Conservation (phyloP, 2,797 vertebrate species). For the Poecilia velifera region DNA sequence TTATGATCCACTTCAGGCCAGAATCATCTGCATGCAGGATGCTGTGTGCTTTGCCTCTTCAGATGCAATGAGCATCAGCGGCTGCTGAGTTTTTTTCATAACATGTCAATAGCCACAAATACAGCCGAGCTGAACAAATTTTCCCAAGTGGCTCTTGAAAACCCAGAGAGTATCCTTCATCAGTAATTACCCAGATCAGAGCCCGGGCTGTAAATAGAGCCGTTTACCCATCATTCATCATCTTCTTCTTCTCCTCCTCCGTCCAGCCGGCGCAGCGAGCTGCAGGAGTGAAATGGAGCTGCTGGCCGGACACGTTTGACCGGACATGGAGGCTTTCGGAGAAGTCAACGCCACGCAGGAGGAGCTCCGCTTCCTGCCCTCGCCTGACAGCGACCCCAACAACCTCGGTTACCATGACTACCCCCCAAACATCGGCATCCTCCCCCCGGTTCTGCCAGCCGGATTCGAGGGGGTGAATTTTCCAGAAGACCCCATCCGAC, state of each 20-base stretch:
- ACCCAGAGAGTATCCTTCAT: not conserved
- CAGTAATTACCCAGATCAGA: not conserved
- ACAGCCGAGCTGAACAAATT: not conserved
- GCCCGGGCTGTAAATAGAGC: not conserved
- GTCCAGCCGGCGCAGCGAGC: conserved; percentile 15
- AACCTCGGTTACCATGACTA: conserved; percentile 42
- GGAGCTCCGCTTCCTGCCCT: conserved; percentile 31
- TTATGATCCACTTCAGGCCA: not conserved
- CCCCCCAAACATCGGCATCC: not conserved
- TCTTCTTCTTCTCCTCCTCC: not conserved
- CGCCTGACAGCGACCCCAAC: conserved; percentile 6
- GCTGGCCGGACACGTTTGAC: conserved; percentile 46
- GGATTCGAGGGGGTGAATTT: conserved; percentile 48
- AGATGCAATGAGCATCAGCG: not conserved
- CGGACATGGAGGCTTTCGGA: conserved; percentile 69
- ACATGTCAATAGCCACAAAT: not conserved
- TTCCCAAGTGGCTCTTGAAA: not conserved
- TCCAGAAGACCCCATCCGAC: conserved; percentile 86
- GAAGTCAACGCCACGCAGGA: conserved; percentile 63
- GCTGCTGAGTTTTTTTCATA: not conserved
- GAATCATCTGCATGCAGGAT: not conserved
- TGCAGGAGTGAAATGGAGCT: conserved; percentile 30
- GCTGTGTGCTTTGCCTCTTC: not conserved
- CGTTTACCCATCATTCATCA: not conserved
- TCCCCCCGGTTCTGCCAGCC: conserved; percentile 33